A percentile compares a stretch with the other conserved stretches of the same genome.
Evolutionary conservation across 1,140 invertebrate genomes (phyloP).

Genomic region (Drosophila kikkawai): DNA sequence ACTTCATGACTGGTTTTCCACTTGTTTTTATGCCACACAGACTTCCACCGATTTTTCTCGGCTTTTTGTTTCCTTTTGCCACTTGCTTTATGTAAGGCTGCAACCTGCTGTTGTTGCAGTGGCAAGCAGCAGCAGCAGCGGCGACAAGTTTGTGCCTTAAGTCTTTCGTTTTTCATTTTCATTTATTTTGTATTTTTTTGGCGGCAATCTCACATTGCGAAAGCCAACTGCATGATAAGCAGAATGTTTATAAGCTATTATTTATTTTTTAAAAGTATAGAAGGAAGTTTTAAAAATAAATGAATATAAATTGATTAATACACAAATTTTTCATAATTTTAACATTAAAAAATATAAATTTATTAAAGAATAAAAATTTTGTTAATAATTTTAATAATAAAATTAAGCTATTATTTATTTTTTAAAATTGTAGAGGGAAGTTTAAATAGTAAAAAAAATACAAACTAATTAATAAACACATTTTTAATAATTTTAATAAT

Average conservation of each 20-base stretch:
- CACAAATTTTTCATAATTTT: too few species aligned
- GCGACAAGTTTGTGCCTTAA: constrained; percentile 71
- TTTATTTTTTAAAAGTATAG: not conserved
- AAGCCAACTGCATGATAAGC: constrained; percentile 63
- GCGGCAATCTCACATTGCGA: constrained; percentile 57
- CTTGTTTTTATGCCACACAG: constrained; percentile 12
- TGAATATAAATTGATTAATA: too few species aligned
- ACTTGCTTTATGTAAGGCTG: constrained; percentile 73
- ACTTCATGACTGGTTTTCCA: constrained; percentile 60
- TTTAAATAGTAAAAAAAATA: too few species aligned
- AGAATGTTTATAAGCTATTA: constrained; percentile 38
- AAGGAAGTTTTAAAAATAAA: not conserved
- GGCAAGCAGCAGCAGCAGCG: not conserved
- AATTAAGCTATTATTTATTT: too few species aligned
- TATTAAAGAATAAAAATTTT: too few species aligned
- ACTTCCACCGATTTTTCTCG: constrained; percentile 23
- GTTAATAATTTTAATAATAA: too few species aligned
- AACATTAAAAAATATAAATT: too few species aligned
- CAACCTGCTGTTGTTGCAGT: constrained; percentile 24
- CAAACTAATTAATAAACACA: too few species aligned
- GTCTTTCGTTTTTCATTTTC: constrained; percentile 64
- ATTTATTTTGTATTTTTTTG: constrained; percentile 45
- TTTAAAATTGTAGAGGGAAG: too few species aligned
- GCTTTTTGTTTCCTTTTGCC: constrained; percentile 33
- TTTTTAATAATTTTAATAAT: too few species aligned